Evolutionary conservation across 2,888 invertebrate genomes (phyloP).

Genomic region (Philaethria dido): DNA sequence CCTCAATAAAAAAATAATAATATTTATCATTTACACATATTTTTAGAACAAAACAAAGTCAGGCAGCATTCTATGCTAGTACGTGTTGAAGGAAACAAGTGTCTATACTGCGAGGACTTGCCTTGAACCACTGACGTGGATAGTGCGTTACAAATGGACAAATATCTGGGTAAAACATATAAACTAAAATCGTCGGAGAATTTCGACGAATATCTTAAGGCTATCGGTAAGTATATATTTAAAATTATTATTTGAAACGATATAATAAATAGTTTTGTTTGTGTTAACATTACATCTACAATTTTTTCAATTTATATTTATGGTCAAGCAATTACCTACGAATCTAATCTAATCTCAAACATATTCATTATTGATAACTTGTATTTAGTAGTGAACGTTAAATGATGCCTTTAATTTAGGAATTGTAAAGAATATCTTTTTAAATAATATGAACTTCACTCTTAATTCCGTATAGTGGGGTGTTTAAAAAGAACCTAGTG

Average conservation of each 20-base stretch:
- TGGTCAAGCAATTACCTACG: no score
- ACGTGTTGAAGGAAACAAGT: constrained; percentile 6
- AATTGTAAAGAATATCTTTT: no score
- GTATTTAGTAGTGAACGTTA: neutral
- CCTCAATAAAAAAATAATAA: neutral
- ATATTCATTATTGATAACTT: neutral
- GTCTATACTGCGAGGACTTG: constrained; percentile 28
- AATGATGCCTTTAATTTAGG: no score
- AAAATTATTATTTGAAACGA: neutral
- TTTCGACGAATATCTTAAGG: constrained; percentile 67
- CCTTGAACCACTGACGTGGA: constrained; percentile 41
- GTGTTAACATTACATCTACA: no score
- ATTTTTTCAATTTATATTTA: no score
- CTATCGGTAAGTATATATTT: constrained; percentile 56
- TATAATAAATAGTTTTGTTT: no score
- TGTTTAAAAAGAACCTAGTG: no score
- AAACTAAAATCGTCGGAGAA: constrained; percentile 63
- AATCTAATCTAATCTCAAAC: neutral
- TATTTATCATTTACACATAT: neutral
- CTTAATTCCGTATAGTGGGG: no score
- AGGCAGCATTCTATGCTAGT: neutral
- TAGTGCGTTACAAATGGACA: constrained; percentile 48
- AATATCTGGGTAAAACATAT: constrained; percentile 58
- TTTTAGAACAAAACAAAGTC: constrained; percentile 7
- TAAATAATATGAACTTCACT: no score